phyloP scores from a whole-genome alignment of 1,140 invertebrate genomes.

The Drosophila teissieri region DNA sequence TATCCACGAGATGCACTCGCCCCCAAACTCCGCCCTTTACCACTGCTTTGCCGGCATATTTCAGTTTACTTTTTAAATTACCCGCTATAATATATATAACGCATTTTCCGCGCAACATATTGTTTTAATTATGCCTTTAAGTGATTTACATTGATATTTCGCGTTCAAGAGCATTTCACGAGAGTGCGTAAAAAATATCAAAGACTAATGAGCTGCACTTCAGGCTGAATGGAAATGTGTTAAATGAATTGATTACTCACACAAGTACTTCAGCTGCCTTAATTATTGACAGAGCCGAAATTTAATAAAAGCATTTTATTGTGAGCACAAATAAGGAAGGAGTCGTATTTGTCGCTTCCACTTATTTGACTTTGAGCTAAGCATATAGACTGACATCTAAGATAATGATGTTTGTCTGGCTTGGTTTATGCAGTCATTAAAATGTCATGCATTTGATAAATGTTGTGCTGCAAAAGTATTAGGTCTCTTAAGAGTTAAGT shows the following conservation, averaged over 20 bases:
- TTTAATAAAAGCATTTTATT: conserved; percentile 1
- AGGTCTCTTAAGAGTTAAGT: too few relatives aligned
- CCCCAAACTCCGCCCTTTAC: conserved; percentile 2
- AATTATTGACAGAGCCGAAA: conserved; percentile 1
- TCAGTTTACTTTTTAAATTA: conserved; percentile 25
- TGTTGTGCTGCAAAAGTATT: neutral
- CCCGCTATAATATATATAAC: conserved; percentile 29
- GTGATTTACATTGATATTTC: conserved; percentile 63
- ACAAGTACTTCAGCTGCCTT: conserved; percentile 13
- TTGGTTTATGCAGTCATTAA: neutral
- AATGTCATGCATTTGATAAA: neutral
- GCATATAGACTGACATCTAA: neutral
- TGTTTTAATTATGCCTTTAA: conserved; percentile 75
- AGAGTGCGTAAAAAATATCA: conserved; percentile 28
- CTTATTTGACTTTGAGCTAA: neutral
- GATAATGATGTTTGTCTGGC: neutral
- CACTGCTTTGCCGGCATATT: conserved; percentile 11
- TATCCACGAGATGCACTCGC: conserved; percentile 29
- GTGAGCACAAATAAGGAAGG: neutral
- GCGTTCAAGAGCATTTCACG: neutral
- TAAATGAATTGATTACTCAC: conserved; percentile 43
- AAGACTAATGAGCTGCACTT: conserved; percentile 45
- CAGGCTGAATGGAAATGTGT: conserved; percentile 26
- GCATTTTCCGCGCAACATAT: conserved; percentile 32
- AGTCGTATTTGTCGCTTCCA: neutral